Evolutionary conservation across 2,797 vertebrate genomes (phyloP).

Genomic region (Aratinga solstitialis): DNA sequence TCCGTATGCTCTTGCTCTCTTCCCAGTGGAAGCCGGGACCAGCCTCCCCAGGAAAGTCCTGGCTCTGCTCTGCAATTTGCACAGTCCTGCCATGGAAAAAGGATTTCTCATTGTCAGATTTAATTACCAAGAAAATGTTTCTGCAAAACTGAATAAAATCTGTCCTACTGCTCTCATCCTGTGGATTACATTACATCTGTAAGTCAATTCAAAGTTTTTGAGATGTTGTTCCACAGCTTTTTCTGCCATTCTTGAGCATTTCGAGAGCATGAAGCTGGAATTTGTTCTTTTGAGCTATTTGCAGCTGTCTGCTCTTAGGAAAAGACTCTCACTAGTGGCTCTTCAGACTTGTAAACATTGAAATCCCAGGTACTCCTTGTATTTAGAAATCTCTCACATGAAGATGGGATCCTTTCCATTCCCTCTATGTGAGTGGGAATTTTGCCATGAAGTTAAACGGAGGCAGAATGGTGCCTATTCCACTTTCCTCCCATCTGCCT

Average conservation of each 20-base stretch:
- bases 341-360: neutral
- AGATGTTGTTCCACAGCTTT: neutral
- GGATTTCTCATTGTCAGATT: neutral
- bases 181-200: neutral
- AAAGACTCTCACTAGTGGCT: neutral
- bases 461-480: neutral
- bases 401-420: neutral
- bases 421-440: neutral
- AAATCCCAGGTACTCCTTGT: neutral
- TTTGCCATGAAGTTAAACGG: neutral
- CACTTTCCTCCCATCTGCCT: neutral
- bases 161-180: neutral
- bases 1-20: neutral
- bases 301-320: neutral
- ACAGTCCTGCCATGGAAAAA: neutral
- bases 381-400: neutral
- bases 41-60: neutral
- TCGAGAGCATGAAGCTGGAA: neutral
- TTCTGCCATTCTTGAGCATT: neutral
- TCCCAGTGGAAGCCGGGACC: rapidly evolving
- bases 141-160: neutral
- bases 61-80: neutral
- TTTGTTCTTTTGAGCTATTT: neutral
- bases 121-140: neutral
- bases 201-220: neutral